Evolutionary conservation across 2,888 invertebrate species (phyloP).

Genomic region (Drosophila koepferae): DNA sequence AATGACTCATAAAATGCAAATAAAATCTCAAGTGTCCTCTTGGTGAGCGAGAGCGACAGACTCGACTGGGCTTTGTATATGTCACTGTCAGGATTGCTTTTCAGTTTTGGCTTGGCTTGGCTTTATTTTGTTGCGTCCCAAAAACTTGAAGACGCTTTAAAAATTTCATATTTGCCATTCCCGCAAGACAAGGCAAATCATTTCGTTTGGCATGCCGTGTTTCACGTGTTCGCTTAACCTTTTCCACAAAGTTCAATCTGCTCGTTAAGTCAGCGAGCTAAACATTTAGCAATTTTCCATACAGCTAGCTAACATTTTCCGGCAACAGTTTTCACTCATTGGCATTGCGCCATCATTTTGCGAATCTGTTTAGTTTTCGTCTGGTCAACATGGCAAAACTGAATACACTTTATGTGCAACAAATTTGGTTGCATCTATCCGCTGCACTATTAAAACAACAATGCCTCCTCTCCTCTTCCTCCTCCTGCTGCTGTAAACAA

Average conservation of each 20-base stretch:
- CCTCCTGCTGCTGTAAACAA: constrained; percentile 23
- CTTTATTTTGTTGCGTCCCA: too few species aligned
- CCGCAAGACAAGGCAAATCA: not conserved
- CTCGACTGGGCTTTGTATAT: constrained; percentile 24
- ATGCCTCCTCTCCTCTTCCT: not conserved
- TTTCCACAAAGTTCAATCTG: constrained; percentile 68
- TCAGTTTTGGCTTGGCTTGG: constrained; percentile 20
- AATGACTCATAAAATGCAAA: constrained; percentile 81
- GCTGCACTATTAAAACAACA: not conserved
- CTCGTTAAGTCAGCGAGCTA: constrained; percentile 51
- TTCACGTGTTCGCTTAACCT: constrained; percentile 64
- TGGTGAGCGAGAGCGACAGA: constrained; percentile 15
- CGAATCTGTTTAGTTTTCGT: constrained; percentile 45
- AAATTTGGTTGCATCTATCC: constrained; percentile 51
- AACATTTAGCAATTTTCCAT: constrained; percentile 41
- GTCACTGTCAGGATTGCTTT: constrained; percentile 55
- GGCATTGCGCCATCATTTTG: constrained; percentile 49
- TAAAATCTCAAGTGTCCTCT: constrained; percentile 75
- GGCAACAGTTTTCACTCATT: constrained; percentile 33
- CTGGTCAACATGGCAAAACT: constrained; percentile 56
- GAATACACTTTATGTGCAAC: constrained; percentile 60
- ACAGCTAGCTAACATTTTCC: constrained; percentile 27
- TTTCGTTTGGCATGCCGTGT: not conserved
- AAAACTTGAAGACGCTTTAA: constrained; percentile 33
- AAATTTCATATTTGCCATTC: constrained; percentile 1